Percentiles rank a stretch among this genome's conserved stretches.
These are phyloP conservation scores for Thalassophryne amazonica DNA, from an alignment of 2,797 vertebrate genomes.

Conservation along the genomic window DNA sequence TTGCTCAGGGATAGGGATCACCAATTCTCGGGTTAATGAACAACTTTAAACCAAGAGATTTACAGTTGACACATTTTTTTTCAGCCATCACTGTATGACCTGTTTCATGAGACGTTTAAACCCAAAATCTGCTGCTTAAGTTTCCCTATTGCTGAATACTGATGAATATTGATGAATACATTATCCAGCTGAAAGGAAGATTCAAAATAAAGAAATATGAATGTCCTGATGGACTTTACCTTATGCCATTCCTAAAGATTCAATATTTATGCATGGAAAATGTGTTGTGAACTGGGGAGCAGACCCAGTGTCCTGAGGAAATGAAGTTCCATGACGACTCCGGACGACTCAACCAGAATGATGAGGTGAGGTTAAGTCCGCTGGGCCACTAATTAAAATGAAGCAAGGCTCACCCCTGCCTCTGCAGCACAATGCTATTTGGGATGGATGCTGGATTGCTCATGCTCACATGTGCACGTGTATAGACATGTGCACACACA, in stretches of 20 bases:
- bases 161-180: slow-evolving; percentile 40
- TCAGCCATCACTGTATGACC: no score
- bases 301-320: slow-evolving; percentile 50
- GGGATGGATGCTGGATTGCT: slow-evolving; percentile 38
- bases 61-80: no score
- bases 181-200: slow-evolving; percentile 31
- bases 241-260: slow-evolving; percentile 54
- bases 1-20: no score
- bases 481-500: not conserved
- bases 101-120: no score
- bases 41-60: no score
- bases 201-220: slow-evolving; percentile 47
- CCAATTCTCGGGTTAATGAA: no score
- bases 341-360: slow-evolving; percentile 73
- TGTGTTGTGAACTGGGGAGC: slow-evolving; percentile 52
- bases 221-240: slow-evolving; percentile 38
- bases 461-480: not conserved
- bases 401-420: slow-evolving; percentile 57
- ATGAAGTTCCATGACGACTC: slow-evolving; percentile 71
- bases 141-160: no score
- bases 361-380: slow-evolving; percentile 73
- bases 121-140: no score
- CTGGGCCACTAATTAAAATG: slow-evolving; percentile 77
- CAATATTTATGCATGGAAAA: slow-evolving; percentile 65
- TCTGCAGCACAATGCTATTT: slow-evolving; percentile 34